A percentile compares a stretch with the other conserved stretches of the same genome.
These are phyloP conservation scores for Dendrocincla fuliginosa DNA, from an alignment of 2,797 vertebrate genomes.

Conservation along the genomic window DNA sequence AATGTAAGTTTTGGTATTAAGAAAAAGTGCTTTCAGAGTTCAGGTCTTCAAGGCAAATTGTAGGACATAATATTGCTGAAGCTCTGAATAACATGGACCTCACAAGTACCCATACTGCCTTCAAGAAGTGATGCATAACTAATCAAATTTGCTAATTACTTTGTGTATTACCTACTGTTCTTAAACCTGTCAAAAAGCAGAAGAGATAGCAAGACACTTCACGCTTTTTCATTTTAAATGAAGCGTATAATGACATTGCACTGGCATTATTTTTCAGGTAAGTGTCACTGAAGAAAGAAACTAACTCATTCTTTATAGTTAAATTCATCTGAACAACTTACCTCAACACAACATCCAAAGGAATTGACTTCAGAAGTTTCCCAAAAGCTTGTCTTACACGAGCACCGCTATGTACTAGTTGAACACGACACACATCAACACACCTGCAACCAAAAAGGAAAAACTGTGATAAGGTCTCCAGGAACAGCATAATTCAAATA, in stretches of 20 bases:
- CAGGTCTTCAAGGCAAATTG: not conserved
- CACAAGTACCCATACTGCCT: not conserved
- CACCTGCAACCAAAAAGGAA: constrained; percentile 79
- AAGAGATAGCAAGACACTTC: not conserved
- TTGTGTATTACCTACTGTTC: not conserved
- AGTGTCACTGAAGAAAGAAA: not conserved
- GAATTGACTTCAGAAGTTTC: constrained; percentile 90
- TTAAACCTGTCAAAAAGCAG: not conserved
- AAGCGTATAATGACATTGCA: not conserved
- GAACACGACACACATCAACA: constrained; percentile 94
- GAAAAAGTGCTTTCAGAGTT: not conserved
- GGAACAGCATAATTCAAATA: not conserved
- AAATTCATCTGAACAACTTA: constrained; percentile 51
- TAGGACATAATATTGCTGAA: not conserved
- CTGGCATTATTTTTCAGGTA: not conserved
- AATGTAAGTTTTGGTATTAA: not conserved
- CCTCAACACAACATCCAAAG: constrained; percentile 92
- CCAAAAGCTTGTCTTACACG: constrained; percentile 92
- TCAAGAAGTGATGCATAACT: not conserved
- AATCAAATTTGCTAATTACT: not conserved
- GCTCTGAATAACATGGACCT: not conserved
- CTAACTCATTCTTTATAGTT: not conserved
- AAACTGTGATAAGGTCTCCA: not conserved
- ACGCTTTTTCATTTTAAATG: not conserved
- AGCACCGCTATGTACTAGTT: constrained; percentile 89